Base-by-base conservation (phyloP, 2,113 vertebrate genomes). In the Bos indicus region DNA sequence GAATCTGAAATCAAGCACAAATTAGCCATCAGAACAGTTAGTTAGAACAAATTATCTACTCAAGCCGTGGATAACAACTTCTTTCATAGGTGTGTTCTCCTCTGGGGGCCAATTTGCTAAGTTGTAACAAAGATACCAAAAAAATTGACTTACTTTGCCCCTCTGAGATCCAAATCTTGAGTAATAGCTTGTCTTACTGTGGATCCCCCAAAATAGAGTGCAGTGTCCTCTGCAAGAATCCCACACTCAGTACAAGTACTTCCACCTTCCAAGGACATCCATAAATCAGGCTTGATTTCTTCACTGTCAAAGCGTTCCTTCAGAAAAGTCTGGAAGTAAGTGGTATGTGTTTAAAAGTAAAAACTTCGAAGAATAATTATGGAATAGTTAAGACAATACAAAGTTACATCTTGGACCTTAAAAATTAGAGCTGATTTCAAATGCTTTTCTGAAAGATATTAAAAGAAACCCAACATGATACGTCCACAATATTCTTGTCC, bases 231-330 rank as follows among this genome's bases (percentile, higher is more conserved):
- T 1, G 99, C 99, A 1, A 99, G 99, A 74, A 99, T 99, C 28
- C 99, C 99, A 57, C 99, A 99, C 96, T 99, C 99, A 0, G 99
- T 99, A 33, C 99, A 99, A 67, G 99, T 99, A 28, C 98, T 99
- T 21, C 99, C 99, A 1, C 99, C 99, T 98, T 99, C 99, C 93
- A 99, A 98, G 46, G 99, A 99, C 99, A 99, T 99, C 99, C 99
- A 99, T 84, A 99, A 99, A 51, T 99, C 99, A 33, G 99, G 99
- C n/a, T 99, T 99, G 62, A 99, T 97, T 87, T 99, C 99, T 92
- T 99, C 99, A 98, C 99, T 99, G 98, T 99, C 99, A 98, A 99
- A 99, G 36, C 99, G 99, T 94, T 99, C 99, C 98, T 99, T 99
- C 94, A 99, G 98, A 97, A 99, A 99, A 15, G 99, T 99, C 99